Percentiles rank a stretch among this genome's conserved stretches.
Evolutionary conservation across 2,888 invertebrate species (phyloP).

Genomic region (Tachystola acroxantha): DNA sequence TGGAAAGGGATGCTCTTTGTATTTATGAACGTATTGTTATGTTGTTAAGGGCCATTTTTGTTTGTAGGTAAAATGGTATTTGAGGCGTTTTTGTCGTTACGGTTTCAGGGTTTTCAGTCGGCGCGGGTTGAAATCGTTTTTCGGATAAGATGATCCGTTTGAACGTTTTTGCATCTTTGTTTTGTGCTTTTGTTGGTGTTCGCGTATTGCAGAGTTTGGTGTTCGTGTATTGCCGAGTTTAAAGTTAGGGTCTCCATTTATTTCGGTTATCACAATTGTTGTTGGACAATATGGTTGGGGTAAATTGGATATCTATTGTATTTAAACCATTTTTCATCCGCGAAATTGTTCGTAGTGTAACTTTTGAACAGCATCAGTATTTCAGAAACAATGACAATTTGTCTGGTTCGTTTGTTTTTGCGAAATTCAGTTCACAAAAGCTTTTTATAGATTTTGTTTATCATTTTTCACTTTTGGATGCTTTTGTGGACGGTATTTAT

Average conservation of each 20-base stretch:
- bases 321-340: not conserved
- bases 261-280: not conserved
- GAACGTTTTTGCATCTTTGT: conserved; percentile 30
- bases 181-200: conserved; percentile 24
- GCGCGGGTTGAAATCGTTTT: conserved; percentile 38
- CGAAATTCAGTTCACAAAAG: no score
- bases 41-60: conserved; percentile 28
- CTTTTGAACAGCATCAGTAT: not conserved
- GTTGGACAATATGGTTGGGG: conserved; percentile 1
- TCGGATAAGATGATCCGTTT: conserved; percentile 39
- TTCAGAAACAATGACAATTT: not conserved
- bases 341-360: not conserved
- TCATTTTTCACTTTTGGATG: no score
- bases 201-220: conserved; percentile 5
- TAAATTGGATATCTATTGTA: conserved; percentile 2
- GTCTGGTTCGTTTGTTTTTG: no score
- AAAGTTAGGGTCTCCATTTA: conserved; percentile 2
- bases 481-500: no score
- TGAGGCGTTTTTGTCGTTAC: conserved; percentile 19
- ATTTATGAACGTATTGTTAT: conserved; percentile 35
- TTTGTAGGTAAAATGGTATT: conserved; percentile 16
- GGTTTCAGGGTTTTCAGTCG: conserved; percentile 19
- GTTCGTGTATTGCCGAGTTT: conserved; percentile 4
- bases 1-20: conserved; percentile 13
- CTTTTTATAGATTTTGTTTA: no score